Evolutionary conservation across 2,888 invertebrate species (phyloP), one percentile per base, ranked within the genome.

Genomic region (Ecliptopera silaceata): DNA sequence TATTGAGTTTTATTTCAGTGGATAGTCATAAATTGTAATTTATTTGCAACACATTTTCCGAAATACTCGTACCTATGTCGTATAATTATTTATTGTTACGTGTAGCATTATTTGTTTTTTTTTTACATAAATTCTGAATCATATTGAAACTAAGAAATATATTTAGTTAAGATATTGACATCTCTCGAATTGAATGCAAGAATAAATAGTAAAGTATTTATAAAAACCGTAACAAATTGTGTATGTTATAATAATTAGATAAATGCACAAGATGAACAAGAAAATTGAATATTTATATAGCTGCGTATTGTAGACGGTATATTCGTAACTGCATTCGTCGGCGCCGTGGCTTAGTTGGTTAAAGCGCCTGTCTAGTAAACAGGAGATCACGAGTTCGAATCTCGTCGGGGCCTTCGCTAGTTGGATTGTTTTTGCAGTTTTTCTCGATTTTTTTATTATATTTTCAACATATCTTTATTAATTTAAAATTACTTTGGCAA

Each of bases 361-460:
- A 87, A 87, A 87, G 87, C 88, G 88, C 88, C 89, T 88, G 89
- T 89, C 88, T 88, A 88, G 88, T 88, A 88, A 88, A 88, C 88
- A 88, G 88, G 88, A 88, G 88, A 88, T 88, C 87, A 74, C 71
- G 87, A 88, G 87, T 88, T 88, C 88, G 87, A 88, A 88, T 88
- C 88, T 87, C 85, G 87, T 74, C 87, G 88, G 88, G 85, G 88
- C 88, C 88, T 88, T 48, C 12, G 15, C 8, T 15, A 10, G 17
- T 43, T 42, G 55, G 11, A 12, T 31, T 4, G 10, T 20, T 39
- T 39, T 52, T 29, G 34, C 6, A 12, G 2, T 15, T 20, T 22
- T 29, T 34, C 17, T 34, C 3, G 20, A 12, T 46, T 46, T 13
- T 15, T n/a, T 1, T 10, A 34, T 20, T 34, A 46, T 13, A 20